Evolutionary conservation across 2,888 invertebrate genomes (phyloP).

Genomic region (Epistrophe eligans): DNA sequence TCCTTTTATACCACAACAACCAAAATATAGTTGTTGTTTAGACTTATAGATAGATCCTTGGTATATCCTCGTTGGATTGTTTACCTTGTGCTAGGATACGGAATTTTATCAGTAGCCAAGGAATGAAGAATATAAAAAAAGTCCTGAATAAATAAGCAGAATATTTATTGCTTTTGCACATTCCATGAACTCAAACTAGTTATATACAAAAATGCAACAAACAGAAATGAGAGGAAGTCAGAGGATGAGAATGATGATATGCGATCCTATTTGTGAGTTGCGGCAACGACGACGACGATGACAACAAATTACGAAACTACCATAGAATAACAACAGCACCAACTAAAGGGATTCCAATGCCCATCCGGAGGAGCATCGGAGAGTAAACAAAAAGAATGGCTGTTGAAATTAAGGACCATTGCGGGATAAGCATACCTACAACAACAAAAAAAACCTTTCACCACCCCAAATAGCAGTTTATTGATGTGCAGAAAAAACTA

Average conservation of each 20-base stretch:
- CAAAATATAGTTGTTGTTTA: constrained; percentile 66
- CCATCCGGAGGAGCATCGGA: constrained; percentile 2
- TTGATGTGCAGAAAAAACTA: constrained; percentile 50
- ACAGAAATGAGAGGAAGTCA: constrained; percentile 14
- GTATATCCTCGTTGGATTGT: constrained; percentile 53
- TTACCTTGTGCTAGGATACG: constrained; percentile 62
- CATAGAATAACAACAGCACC: constrained; percentile 23
- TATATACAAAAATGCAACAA: constrained; percentile 51
- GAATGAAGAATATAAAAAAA: constrained; percentile 30
- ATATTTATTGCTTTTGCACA: constrained; percentile 70
- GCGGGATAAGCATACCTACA: background rate
- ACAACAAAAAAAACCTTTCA: constrained; percentile 12
- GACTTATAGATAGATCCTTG: constrained; percentile 26
- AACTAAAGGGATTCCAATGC: constrained; percentile 28
- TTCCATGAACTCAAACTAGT: constrained; percentile 34
- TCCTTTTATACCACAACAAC: constrained; percentile 45
- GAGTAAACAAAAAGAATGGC: constrained; percentile 48
- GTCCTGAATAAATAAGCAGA: constrained; percentile 57
- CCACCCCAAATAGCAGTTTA: constrained; percentile 48
- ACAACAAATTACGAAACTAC: constrained; percentile 72
- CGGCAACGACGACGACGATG: constrained; percentile 47
- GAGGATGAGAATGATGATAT: constrained; percentile 53
- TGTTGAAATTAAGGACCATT: constrained; percentile 46
- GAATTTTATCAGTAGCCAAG: constrained; percentile 53
- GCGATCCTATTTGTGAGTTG: constrained; percentile 48